Evolutionary conservation across 2,797 vertebrate genomes (phyloP).

Genomic region (Simalia tracyae): DNA sequence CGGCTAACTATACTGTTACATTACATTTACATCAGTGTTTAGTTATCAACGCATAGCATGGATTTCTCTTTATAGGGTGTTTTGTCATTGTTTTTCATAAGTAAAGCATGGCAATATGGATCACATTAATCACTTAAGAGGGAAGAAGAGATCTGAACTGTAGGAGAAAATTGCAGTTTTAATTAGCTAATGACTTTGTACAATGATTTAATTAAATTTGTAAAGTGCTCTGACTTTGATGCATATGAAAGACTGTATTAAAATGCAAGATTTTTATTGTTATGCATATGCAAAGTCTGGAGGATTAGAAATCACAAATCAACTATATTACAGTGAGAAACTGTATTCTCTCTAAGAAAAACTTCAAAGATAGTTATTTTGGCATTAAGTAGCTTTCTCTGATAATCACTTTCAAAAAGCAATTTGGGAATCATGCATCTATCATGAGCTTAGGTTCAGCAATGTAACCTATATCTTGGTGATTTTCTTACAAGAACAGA

Average conservation of each 20-base stretch:
- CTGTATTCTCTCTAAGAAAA: too few species aligned
- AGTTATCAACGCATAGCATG: conserved; percentile 2
- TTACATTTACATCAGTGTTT: conserved; percentile 16
- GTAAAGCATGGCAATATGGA: conserved; percentile 27
- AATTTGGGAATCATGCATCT: neutral
- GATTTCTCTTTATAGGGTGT: conserved; percentile 8
- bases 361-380: neutral
- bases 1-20: conserved; percentile 29
- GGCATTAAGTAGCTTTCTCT: neutral
- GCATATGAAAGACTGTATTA: conserved; percentile 10
- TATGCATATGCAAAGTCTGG: neutral
- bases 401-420: neutral
- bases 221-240: conserved; percentile 25
- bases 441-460: neutral
- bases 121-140: conserved; percentile 29
- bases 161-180: neutral
- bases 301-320: neutral
- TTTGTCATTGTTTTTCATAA: conserved; percentile 20
- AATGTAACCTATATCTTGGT: neutral
- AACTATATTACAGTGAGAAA: neutral
- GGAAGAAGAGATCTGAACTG: conserved; percentile 17
- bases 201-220: conserved; percentile 32
- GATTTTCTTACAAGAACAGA: neutral
- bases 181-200: conserved; percentile 7
- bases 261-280: conserved; percentile 24